phyloP scores from a whole-genome alignment of 2,888 invertebrate species.

The Xanthia icteritia region DNA sequence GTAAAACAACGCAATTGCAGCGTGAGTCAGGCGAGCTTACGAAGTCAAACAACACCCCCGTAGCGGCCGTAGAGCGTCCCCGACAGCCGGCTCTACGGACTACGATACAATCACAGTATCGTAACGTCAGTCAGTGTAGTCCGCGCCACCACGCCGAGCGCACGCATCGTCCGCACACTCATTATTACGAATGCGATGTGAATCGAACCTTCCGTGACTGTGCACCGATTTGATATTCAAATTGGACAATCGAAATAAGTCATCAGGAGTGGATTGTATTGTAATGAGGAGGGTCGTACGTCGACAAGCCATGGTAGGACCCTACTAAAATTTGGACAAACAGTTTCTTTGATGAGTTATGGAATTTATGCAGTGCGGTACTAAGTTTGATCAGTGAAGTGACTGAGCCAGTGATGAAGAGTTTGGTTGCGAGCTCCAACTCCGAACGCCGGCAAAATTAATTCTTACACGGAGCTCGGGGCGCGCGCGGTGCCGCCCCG shows the following conservation, averaged over 20 bases:
- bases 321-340: constrained; percentile 64
- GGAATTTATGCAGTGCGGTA: constrained; percentile 75
- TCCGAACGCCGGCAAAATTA: constrained; percentile 84
- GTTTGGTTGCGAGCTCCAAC: constrained; percentile 69
- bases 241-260: constrained; percentile 80
- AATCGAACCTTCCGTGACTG: constrained; percentile 75
- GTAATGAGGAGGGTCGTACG: constrained; percentile 74
- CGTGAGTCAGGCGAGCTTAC: constrained; percentile 83
- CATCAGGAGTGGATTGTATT: constrained; percentile 79
- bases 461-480: constrained; percentile 85
- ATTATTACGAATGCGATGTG: constrained; percentile 67
- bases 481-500: constrained; percentile 85
- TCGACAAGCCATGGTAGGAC: constrained; percentile 62
- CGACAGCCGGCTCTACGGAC: constrained; percentile 68
- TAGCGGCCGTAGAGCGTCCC: constrained; percentile 80
- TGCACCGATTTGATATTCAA: constrained; percentile 80
- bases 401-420: constrained; percentile 80
- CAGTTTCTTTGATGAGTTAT: constrained; percentile 69
- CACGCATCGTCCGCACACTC: constrained; percentile 72
- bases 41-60: constrained; percentile 80
- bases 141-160: constrained; percentile 75
- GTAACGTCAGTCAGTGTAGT: constrained; percentile 76
- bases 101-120: constrained; percentile 64
- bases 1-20: constrained; percentile 52
- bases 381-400: constrained; percentile 78